phyloP scores from a whole-genome alignment of 2,797 vertebrate species.

The Liparis tanakae region DNA sequence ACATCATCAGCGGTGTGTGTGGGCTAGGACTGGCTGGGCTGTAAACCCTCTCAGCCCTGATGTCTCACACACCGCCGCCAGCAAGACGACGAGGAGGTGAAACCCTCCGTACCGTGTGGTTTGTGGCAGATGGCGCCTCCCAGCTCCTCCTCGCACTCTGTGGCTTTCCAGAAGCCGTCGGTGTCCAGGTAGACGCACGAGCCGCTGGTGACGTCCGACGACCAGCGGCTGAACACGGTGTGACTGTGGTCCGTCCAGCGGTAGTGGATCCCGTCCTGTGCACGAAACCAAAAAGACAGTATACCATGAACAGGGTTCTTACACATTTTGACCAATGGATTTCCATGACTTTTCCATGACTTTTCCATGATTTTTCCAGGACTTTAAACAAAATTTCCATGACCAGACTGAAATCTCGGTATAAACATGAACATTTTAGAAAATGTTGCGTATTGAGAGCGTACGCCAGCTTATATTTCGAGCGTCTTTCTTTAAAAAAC shows the following conservation, averaged over 20 bases:
- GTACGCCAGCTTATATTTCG: too few species aligned
- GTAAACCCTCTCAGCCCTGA: not conserved
- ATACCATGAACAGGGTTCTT: too few species aligned
- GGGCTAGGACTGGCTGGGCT: not conserved
- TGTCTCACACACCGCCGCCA: not conserved
- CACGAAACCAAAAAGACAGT: not conserved
- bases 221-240: conserved; percentile 91
- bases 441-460: too few species aligned
- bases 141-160: conserved; percentile 83
- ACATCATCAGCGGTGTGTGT: not conserved
- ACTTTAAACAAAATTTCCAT: too few species aligned
- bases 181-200: conserved; percentile 90
- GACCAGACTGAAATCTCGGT: too few species aligned
- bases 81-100: not conserved
- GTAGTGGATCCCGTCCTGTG: conserved; percentile 89
- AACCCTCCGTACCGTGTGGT: conserved; percentile 79
- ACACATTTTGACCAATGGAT: too few species aligned
- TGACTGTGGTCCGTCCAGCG: conserved; percentile 91
- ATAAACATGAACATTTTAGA: too few species aligned
- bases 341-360: too few species aligned
- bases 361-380: too few species aligned
- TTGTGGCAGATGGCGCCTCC: conserved; percentile 90
- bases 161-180: conserved; percentile 94
- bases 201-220: conserved; percentile 79
- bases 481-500: too few species aligned